Evolutionary conservation across 2,888 invertebrate genomes (phyloP).

Genomic region (Amphipoea oculea): DNA sequence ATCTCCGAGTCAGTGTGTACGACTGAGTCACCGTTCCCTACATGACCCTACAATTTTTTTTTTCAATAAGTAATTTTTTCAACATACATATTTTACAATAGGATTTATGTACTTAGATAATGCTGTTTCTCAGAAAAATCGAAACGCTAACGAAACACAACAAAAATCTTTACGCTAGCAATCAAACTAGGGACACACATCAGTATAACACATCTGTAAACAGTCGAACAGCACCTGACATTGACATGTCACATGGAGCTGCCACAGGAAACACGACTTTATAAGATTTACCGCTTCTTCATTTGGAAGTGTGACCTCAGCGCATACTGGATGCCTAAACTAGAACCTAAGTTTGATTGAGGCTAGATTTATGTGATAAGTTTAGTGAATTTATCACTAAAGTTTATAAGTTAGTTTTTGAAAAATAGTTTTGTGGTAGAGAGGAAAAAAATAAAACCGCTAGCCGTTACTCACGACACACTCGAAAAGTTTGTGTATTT

Average conservation of each 20-base stretch:
- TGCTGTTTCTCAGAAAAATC: neutral
- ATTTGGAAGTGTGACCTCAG: constrained; percentile 57
- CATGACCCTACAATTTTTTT: no score
- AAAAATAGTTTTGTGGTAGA: constrained; percentile 38
- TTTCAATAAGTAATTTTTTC: neutral
- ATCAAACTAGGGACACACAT: constrained; percentile 11
- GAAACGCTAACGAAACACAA: neutral
- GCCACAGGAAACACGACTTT: constrained; percentile 56
- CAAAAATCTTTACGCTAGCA: no score
- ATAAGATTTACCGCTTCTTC: constrained; percentile 50
- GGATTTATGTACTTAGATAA: neutral
- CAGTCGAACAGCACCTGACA: constrained; percentile 35
- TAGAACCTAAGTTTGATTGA: constrained; percentile 65
- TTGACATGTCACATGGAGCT: constrained; percentile 26
- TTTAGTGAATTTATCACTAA: constrained; percentile 61
- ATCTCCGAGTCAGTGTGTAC: no score
- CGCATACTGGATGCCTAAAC: constrained; percentile 48
- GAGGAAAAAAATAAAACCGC: constrained; percentile 45
- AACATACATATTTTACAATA: neutral
- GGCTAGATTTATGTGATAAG: constrained; percentile 62
- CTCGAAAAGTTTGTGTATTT: constrained; percentile 38
- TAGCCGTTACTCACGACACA: constrained; percentile 46
- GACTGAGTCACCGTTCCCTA: no score
- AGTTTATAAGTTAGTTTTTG: constrained; percentile 52
- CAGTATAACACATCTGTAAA: neutral